Evolutionary conservation across 2,888 invertebrate genomes (phyloP).

Genomic region (Agrotis clavis): DNA sequence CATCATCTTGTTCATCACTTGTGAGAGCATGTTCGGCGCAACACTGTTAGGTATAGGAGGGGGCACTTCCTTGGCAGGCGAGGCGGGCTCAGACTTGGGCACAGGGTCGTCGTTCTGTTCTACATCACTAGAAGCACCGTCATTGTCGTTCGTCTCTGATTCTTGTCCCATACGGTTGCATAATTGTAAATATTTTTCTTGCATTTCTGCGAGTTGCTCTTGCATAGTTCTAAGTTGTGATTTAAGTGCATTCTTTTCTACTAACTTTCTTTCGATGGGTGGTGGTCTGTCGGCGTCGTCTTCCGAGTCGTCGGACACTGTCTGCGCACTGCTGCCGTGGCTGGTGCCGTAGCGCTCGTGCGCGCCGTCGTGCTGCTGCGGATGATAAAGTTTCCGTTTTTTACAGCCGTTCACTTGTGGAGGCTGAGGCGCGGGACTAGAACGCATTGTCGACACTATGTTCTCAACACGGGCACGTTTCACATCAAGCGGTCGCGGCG

Average conservation of each 20-base stretch:
- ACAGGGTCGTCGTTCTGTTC: conserved; percentile 90
- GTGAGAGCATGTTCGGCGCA: conserved; percentile 91
- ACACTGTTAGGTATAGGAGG: conserved; percentile 85
- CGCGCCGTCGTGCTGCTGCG: conserved; percentile 96
- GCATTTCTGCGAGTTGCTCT: conserved; percentile 97
- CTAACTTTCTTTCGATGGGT: conserved; percentile 95
- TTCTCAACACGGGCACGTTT: conserved; percentile 98
- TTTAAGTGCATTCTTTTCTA: conserved; percentile 96
- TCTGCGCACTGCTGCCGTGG: conserved; percentile 87
- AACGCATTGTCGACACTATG: conserved; percentile 98
- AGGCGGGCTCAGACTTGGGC: conserved; percentile 91
- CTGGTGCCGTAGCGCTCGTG: conserved; percentile 91
- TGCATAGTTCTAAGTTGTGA: conserved; percentile 96
- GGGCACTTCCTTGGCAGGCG: conserved; percentile 89
- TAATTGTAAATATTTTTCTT: conserved; percentile 96
- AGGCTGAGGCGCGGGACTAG: conserved; percentile 94
- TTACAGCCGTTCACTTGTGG: conserved; percentile 97
- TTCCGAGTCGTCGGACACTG: conserved; percentile 93
- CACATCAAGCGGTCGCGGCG: conserved; percentile 93
- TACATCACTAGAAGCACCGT: conserved; percentile 94
- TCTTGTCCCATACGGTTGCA: conserved; percentile 96
- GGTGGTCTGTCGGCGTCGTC: conserved; percentile 95
- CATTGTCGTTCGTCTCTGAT: conserved; percentile 94
- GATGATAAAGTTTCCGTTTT: conserved; percentile 98
- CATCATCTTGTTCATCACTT: conserved; percentile 93